Evolutionary conservation across 2,113 vertebrate genomes (phyloP), one percentile per base, ranked within the genome.

Genomic region (Nyctereutes procyonoides): DNA sequence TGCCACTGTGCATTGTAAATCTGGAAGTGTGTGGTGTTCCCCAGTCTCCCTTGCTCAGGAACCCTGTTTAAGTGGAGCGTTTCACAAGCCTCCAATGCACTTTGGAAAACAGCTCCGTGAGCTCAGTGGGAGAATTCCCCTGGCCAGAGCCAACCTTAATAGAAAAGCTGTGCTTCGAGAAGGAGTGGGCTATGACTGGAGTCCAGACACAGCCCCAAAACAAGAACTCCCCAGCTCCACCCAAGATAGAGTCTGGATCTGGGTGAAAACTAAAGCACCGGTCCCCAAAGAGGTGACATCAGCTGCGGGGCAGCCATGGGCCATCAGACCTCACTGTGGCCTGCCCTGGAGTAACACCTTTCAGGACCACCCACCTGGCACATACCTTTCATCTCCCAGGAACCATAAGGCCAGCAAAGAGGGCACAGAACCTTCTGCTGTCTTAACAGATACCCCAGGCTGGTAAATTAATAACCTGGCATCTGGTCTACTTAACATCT

Each of bases 21-120:
- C 67, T 63, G 38, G 16, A 73, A 65, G 74, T 20, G 1, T 1
- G 51, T 19, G 4, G 58, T 19, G 87, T 48, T 95, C 63, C 89
- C 92, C 87, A 24, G 87, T 79, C 90, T 88, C 88, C 93, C 55
- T 30, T 8, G 20, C 96, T 96, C 96, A 95, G 94, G 94, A 97
- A 96, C 96, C 96, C 93, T 95, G 93, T 88, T 26, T n/a, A 97
- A 97, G 97, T 95, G 88, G 71, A 96, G 88, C 90, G 8, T 96
- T 97, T 98, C 96, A 98, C 80, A 69, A 96, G 97, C 93, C 93
- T 95, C 97, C 38, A 3, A 60, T 67, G 81, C 76, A 82, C 93
- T 90, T 95, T 96, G 96, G 97, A 96, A 98, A 98, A 97, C 10
- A 96, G 90, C 84, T 92, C 90, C 90, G 90, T 74, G 65, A 91